Conservation (phyloP, 23 tunicate species). For the Ascidia mentula region DNA sequence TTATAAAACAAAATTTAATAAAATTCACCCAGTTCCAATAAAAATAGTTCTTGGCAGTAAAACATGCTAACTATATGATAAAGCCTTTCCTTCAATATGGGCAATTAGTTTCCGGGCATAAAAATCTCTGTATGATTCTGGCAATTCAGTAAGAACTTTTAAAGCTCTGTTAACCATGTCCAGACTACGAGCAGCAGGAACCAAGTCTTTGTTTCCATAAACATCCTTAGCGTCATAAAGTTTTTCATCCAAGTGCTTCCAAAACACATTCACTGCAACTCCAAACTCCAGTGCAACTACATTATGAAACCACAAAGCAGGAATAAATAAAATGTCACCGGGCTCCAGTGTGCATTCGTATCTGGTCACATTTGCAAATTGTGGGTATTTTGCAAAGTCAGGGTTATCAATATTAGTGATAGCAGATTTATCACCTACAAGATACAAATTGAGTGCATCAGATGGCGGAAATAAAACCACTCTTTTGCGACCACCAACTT, state of each 20-base stretch:
- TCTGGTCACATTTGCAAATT: conserved; percentile 45
- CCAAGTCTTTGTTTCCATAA: conserved; percentile 90
- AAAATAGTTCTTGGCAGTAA: too few species aligned
- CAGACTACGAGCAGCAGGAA: conserved; percentile 83
- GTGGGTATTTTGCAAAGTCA: conserved; percentile 58
- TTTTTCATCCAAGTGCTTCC: conserved; percentile 60
- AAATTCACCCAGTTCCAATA: too few species aligned
- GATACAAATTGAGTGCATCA: conserved; percentile 72
- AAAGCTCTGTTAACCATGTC: conserved; percentile 65
- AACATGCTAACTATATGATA: too few species aligned
- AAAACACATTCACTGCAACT: conserved; percentile 93
- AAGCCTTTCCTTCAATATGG: conserved; percentile 37
- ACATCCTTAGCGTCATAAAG: conserved; percentile 84
- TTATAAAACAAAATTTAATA: too few species aligned
- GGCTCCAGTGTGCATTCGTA: conserved; percentile 60
- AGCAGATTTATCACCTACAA: conserved; percentile 80
- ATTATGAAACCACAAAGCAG: conserved; percentile 98
- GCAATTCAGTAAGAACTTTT: conserved; percentile 60
- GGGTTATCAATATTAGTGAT: conserved; percentile 63
- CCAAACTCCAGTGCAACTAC: conserved; percentile 82
- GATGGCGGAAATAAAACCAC: conserved; percentile 88
- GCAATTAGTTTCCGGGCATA: conserved; percentile 80
- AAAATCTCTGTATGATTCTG: conserved; percentile 81
- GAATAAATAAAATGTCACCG: conserved; percentile 91
- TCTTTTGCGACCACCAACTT: conserved; percentile 74